Evolutionary conservation across 2,888 invertebrate species (phyloP), one percentile per base, ranked within the genome.

Genomic region (Diogma glabrata): DNA sequence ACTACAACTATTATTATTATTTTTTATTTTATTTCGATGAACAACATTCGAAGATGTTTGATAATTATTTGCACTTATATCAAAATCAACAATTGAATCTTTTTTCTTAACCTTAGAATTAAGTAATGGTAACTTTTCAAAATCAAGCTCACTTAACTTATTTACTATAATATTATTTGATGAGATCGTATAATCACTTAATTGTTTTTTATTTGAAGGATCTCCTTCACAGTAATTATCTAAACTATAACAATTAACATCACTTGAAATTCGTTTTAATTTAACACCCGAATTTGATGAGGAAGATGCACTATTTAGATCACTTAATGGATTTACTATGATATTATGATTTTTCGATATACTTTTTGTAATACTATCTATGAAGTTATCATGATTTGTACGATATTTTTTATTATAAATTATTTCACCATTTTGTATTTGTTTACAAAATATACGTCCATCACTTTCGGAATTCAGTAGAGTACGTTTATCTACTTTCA

Each of bases 131-230:
- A 47, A 19, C 28, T 30, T 47, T 26, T 47, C 47, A 26, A 24
- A 24, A 28, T 47, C 17, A 10, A 17, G 17, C 16, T 47, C 47
- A 47, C 19, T 26, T 24, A 24, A 16, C 17, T 47, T 26, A 47
- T 47, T 47, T 8, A 47, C 16, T 26, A 47, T 47, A 17, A 47
- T 47, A 47, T 47, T 47, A 30, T 30, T 26, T 28, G 28, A 10
- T 17, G 47, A 17, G 19, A 47, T 26, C 16, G 46, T 47, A 47
- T 47, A 47, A 26, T 47, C 47, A 47, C 47, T 47, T 30, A 26
- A 17, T 47, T 19, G 17, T 10, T 47, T 47, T 16, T 47, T 47
- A 26, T 24, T 47, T 47, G 26, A 17, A 17, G 26, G 26, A 17
- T 47, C 26, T 14, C n/a, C 22, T 22, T 23, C 14, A 22, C n/a